These are phyloP conservation scores for Diadromus collaris DNA, from an alignment of 2,888 invertebrate genomes.

Conservation along the genomic window DNA sequence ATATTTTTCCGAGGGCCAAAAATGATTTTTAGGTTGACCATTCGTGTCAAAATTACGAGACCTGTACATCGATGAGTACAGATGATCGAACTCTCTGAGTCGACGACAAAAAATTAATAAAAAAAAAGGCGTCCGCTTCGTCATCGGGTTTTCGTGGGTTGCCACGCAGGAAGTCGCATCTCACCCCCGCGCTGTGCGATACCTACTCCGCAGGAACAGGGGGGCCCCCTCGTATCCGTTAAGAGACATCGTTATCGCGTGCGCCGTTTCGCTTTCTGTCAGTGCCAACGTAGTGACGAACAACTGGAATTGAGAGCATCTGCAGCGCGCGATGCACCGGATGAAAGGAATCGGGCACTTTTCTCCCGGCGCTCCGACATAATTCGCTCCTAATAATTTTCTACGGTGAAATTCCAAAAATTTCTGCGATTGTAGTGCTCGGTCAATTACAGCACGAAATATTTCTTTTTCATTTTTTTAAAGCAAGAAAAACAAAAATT, in stretches of 20 bases:
- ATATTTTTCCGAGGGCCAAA: too few species aligned
- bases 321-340: constrained; percentile 59
- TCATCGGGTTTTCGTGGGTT: constrained; percentile 50
- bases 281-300: constrained; percentile 45
- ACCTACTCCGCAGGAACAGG: constrained; percentile 59
- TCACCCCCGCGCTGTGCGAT: constrained; percentile 63
- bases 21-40: too few species aligned
- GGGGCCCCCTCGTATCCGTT: constrained; percentile 66
- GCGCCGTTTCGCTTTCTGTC: constrained; percentile 38
- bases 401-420: too few species aligned
- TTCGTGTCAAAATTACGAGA: too few species aligned
- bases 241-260: constrained; percentile 59
- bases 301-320: constrained; percentile 65
- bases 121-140: not conserved
- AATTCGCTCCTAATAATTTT: not conserved
- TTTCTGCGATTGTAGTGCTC: not conserved
- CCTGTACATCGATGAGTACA: not conserved
- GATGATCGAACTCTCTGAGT: not conserved
- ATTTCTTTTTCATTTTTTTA: not conserved
- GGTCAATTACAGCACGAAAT: not conserved
- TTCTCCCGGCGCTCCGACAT: not conserved
- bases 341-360: constrained; percentile 49
- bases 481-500: not conserved
- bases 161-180: constrained; percentile 62
- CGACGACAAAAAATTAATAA: not conserved